These are phyloP conservation scores for Adoxophyes honmai DNA, from an alignment of 1,140 invertebrate genomes.

Conservation along the genomic window DNA sequence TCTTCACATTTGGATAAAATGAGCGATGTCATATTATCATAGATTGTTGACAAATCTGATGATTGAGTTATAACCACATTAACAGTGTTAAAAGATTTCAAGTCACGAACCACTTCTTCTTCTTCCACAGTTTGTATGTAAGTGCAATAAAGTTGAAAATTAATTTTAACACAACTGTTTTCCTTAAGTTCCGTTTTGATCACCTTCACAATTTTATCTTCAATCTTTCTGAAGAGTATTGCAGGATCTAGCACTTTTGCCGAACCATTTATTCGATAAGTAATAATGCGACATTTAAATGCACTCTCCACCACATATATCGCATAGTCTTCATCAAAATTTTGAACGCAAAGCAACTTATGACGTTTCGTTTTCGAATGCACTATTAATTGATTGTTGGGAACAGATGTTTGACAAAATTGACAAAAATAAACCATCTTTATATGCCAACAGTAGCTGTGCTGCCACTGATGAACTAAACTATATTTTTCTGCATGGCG, in stretches of 20 bases:
- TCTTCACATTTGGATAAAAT: not conserved
- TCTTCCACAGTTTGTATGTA: not conserved
- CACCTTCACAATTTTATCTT: not conserved
- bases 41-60: not conserved
- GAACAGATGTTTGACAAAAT: no score
- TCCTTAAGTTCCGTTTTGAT: not conserved
- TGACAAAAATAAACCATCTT: no score
- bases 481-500: no score
- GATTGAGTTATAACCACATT: not conserved
- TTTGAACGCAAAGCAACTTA: not conserved
- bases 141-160: not conserved
- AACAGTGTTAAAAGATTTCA: not conserved
- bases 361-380: conserved; percentile 3
- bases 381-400: not conserved
- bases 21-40: not conserved
- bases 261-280: not conserved
- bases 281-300: not conserved
- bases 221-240: not conserved
- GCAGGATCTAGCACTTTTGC: not conserved
- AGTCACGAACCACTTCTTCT: not conserved
- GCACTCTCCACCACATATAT: not conserved
- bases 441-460: no score
- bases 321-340: not conserved
- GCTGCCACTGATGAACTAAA: no score
- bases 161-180: not conserved